phyloP scores from a whole-genome alignment of 2,113 vertebrate species.

The Psephotus haematonotus region DNA sequence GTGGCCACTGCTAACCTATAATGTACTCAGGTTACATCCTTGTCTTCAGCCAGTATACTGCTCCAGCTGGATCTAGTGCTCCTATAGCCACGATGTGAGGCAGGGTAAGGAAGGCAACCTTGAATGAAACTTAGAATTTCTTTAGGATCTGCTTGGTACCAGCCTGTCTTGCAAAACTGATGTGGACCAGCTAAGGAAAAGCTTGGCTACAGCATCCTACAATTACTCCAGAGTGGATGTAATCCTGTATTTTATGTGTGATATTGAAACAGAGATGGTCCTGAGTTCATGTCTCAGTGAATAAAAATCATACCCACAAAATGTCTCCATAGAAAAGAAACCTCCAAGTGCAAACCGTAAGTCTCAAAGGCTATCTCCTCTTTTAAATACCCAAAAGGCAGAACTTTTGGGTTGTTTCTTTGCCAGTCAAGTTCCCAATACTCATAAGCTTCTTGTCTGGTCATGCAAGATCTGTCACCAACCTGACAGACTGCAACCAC shows the following conservation, averaged over 20 bases:
- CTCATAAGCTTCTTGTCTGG: background rate
- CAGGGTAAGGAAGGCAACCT: background rate
- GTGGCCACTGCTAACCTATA: background rate
- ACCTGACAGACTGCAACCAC: background rate
- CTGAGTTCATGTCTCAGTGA: background rate
- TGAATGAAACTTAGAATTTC: background rate
- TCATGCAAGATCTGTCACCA: background rate
- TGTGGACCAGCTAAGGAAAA: fast-evolving
- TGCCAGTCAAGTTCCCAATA: background rate
- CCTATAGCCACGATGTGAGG: background rate
- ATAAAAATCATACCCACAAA: background rate
- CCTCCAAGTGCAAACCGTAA: background rate
- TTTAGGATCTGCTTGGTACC: background rate
- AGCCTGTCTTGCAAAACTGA: background rate
- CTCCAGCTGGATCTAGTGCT: background rate
- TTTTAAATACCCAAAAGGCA: background rate
- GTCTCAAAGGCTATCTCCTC: background rate
- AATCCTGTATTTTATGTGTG: background rate
- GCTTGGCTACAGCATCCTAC: background rate
- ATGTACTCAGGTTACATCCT: fast-evolving
- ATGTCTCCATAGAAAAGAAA: background rate
- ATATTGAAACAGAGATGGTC: background rate
- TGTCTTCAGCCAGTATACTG: background rate
- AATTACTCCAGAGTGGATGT: background rate
- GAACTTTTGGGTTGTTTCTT: background rate